phyloP scores from a whole-genome alignment of 2,113 vertebrate species.

The Aphyosemion australe region DNA sequence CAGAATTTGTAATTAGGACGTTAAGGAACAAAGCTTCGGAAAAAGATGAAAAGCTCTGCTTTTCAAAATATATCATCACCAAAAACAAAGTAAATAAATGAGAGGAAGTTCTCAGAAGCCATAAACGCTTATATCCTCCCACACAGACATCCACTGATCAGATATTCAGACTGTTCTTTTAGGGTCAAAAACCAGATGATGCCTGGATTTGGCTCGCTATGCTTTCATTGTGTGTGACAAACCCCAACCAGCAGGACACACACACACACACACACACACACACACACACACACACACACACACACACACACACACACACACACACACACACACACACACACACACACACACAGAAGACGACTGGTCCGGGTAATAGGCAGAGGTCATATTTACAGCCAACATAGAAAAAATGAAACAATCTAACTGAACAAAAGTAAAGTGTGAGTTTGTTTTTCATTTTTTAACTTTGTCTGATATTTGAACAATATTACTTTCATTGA shows the following conservation, averaged over 20 bases:
- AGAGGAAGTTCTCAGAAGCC: conserved; percentile 46
- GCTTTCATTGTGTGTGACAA: conserved; percentile 37
- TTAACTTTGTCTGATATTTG: not conserved
- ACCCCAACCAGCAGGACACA: conserved; percentile 16
- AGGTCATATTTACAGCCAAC: conserved; percentile 16
- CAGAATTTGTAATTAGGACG: conserved; percentile 38
- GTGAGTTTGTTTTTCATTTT: not conserved
- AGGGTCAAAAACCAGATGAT: conserved; percentile 69
- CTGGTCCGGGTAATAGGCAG: conserved; percentile 17
- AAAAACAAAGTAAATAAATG: conserved; percentile 51
- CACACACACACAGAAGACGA: not conserved
- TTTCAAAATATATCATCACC: conserved; percentile 38
- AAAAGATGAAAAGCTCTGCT: conserved; percentile 38
- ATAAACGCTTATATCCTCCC: conserved; percentile 51
- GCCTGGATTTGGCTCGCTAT: conserved; percentile 36
- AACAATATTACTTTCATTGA: not conserved
- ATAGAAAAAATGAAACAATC: conserved; percentile 8
- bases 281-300: too few relatives aligned
- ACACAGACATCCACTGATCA: conserved; percentile 52
- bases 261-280: conserved; percentile 10
- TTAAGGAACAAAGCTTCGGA: conserved; percentile 41
- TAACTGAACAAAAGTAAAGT: conserved; percentile 15
- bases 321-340: too few relatives aligned
- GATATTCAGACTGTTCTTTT: conserved; percentile 47
- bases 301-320: too few relatives aligned